phyloP scores from a whole-genome alignment of 2,797 vertebrate species.

The Cottoperca gobio region DNA sequence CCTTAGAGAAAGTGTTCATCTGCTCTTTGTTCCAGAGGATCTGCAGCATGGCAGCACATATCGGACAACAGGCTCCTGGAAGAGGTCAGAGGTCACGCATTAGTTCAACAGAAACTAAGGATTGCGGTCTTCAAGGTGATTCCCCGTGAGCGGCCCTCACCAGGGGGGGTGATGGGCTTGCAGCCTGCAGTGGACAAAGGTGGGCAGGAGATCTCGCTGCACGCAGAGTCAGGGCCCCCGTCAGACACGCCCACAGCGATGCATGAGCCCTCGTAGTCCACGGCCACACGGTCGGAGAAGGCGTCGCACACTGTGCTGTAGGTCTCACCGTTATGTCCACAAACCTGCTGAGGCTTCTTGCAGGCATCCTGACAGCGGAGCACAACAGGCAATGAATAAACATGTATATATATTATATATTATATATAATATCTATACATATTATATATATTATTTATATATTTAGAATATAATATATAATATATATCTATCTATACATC shows the following conservation, averaged over 20 bases:
- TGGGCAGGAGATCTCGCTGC: constrained; percentile 89
- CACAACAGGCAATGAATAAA: constrained; percentile 10
- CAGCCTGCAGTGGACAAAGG: constrained; percentile 84
- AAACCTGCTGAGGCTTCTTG: constrained; percentile 84
- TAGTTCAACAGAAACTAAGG: too few relatives aligned
- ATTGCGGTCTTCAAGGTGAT: too few relatives aligned
- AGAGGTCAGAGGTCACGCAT: constrained; percentile 22
- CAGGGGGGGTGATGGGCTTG: constrained; percentile 90
- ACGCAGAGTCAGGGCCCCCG: constrained; percentile 83
- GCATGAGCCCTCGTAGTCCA: constrained; percentile 91
- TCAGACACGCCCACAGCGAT: constrained; percentile 90
- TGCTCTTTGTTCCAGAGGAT: constrained; percentile 95
- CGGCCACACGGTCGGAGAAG: constrained; percentile 90
- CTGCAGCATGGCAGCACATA: constrained; percentile 96
- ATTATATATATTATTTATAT: too few relatives aligned
- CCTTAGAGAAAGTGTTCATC: constrained; percentile 94
- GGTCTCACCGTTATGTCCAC: constrained; percentile 93
- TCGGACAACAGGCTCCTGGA: constrained; percentile 95
- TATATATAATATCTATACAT: too few relatives aligned
- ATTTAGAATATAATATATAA: too few relatives aligned
- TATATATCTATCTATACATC: too few relatives aligned
- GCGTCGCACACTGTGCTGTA: constrained; percentile 92
- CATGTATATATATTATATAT: too few relatives aligned
- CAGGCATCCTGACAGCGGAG: constrained; percentile 86
- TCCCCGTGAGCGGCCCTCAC: too few relatives aligned